These are phyloP conservation scores for Sphinx pinastri DNA, from an alignment of 2,888 invertebrate species.

Conservation along the genomic window DNA sequence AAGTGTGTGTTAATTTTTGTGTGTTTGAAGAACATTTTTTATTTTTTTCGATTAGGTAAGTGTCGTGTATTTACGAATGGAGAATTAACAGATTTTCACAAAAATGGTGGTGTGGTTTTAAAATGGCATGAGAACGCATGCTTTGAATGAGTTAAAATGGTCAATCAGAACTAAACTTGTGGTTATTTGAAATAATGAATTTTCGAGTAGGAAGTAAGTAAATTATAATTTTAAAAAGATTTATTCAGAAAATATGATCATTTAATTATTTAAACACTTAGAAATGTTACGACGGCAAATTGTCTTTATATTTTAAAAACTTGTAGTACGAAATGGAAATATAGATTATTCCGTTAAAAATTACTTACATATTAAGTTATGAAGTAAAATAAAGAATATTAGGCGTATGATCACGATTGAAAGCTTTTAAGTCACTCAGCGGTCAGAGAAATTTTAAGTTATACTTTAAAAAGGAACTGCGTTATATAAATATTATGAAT, in stretches of 20 bases:
- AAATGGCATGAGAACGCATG: slow-evolving; percentile 78
- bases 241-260: no score
- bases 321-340: neutral
- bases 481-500: no score
- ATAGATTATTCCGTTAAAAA: no score
- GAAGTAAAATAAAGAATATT: no score
- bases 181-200: neutral
- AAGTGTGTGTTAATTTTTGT: slow-evolving; percentile 44
- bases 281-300: no score
- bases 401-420: neutral
- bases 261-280: no score
- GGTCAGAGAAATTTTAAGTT: neutral
- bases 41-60: slow-evolving; percentile 64
- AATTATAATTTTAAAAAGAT: neutral
- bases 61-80: slow-evolving; percentile 67
- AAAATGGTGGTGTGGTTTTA: slow-evolving; percentile 75
- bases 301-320: no score
- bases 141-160: slow-evolving; percentile 54
- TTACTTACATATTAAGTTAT: no score
- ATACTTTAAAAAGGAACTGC: no score
- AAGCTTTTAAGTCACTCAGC: neutral
- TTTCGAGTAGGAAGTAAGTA: neutral
- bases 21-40: slow-evolving; percentile 38
- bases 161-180: neutral
- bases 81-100: slow-evolving; percentile 64